A percentile compares a stretch with the other conserved stretches of the same genome.
These are phyloP conservation scores for Drosophila bipectinata DNA, from an alignment of 1,140 invertebrate species.

Conservation along the genomic window DNA sequence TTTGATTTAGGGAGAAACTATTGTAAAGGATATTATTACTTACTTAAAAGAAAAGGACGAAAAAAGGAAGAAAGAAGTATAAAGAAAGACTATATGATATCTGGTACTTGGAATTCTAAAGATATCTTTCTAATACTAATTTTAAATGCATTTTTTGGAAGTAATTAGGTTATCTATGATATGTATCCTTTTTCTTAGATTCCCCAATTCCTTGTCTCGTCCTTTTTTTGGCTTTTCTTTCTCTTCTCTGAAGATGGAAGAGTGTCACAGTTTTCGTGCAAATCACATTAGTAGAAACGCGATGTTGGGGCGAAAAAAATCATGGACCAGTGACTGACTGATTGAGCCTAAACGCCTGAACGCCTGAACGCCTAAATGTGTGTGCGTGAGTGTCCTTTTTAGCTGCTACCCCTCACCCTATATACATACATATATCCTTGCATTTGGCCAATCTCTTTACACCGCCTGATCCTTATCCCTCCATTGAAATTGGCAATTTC, in stretches of 20 bases:
- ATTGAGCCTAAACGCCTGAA: constrained; percentile 24
- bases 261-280: constrained; percentile 18
- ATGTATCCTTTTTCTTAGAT: too few relatives aligned
- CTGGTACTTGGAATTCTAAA: too few relatives aligned
- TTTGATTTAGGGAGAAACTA: neutral
- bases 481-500: constrained; percentile 73
- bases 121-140: too few relatives aligned
- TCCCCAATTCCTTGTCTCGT: neutral
- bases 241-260: too few relatives aligned
- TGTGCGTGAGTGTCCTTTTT: neutral
- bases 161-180: too few relatives aligned
- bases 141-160: too few relatives aligned
- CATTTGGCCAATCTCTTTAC: too few relatives aligned
- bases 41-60: too few relatives aligned
- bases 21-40: neutral
- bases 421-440: neutral
- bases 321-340: constrained; percentile 28
- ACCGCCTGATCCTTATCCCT: constrained; percentile 11
- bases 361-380: constrained; percentile 14
- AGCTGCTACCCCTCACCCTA: neutral
- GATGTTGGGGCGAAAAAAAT: constrained; percentile 11
- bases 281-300: constrained; percentile 30
- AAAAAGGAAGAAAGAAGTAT: neutral
- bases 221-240: neutral
- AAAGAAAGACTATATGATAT: too few relatives aligned